phyloP scores from a whole-genome alignment of 2,797 vertebrate genomes.

The Austrolebias charrua region DNA sequence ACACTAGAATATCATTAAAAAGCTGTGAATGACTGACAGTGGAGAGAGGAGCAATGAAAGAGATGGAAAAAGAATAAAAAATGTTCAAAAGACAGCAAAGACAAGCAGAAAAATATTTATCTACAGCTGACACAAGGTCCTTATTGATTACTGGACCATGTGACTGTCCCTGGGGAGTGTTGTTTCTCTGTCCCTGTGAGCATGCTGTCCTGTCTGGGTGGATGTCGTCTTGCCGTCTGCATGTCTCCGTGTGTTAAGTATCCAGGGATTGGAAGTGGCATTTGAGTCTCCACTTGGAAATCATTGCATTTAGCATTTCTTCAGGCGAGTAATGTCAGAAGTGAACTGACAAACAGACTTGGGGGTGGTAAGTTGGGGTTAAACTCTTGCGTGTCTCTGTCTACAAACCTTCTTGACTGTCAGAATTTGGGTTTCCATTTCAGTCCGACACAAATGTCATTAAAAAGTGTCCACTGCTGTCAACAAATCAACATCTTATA shows the following conservation, averaged over 20 bases:
- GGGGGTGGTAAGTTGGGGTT: neutral
- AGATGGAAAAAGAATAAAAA: conserved; percentile 2
- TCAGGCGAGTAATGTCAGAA: conserved; percentile 30
- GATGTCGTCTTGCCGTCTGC: conserved; percentile 41
- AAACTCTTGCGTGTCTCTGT: neutral
- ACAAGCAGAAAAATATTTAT: conserved; percentile 26
- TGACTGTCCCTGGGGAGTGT: conserved; percentile 46
- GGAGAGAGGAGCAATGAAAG: conserved; percentile 11
- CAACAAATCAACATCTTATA: too few relatives aligned
- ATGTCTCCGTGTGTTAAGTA: conserved; percentile 43
- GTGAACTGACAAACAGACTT: conserved; percentile 6
- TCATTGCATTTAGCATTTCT: conserved; percentile 33
- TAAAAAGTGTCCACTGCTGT: too few relatives aligned
- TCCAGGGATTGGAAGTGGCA: conserved; percentile 42
- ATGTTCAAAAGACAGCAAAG: conserved; percentile 5
- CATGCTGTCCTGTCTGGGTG: conserved; percentile 34
- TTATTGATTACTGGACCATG: conserved; percentile 57
- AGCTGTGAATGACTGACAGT: neutral
- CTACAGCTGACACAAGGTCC: conserved; percentile 50
- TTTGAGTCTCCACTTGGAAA: conserved; percentile 39
- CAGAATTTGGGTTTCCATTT: neutral
- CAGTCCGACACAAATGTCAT: neutral
- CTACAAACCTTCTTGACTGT: neutral
- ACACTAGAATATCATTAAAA: conserved; percentile 4
- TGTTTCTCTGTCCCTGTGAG: conserved; percentile 19